These are phyloP conservation scores for Conus canariensis DNA, from an alignment of 2,888 invertebrate genomes.

Conservation along the genomic window DNA sequence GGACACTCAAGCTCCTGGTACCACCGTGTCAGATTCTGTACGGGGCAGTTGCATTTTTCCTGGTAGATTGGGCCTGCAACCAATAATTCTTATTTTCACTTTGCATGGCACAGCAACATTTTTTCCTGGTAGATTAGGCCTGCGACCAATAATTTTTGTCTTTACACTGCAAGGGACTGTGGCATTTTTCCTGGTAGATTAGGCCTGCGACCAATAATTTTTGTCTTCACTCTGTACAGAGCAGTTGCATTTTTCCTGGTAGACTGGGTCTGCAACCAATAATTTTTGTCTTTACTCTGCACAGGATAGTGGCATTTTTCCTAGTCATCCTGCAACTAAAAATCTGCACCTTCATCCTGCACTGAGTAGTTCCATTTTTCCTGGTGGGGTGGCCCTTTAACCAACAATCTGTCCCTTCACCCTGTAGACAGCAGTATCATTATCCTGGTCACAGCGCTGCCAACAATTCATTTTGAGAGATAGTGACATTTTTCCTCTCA, in stretches of 20 bases:
- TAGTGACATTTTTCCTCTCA: too few species aligned
- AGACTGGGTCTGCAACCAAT: too few species aligned
- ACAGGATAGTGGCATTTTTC: conserved; percentile 93
- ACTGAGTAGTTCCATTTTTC: neutral
- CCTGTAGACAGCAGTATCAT: too few species aligned
- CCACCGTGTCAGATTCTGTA: conserved; percentile 84
- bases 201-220: conserved; percentile 80
- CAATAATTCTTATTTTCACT: neutral
- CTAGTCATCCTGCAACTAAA: conserved; percentile 83
- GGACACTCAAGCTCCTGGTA: conserved; percentile 83
- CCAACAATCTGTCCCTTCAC: too few species aligned
- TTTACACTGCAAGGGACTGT: conserved; percentile 85
- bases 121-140: too few species aligned
- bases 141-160: too few species aligned
- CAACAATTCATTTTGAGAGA: too few species aligned
- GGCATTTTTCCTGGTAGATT: conserved; percentile 90
- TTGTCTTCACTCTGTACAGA: too few species aligned
- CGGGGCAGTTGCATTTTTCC: conserved; percentile 92
- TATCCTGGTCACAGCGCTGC: too few species aligned
- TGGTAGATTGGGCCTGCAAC: conserved; percentile 85
- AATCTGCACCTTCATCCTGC: too few species aligned
- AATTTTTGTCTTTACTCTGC: conserved; percentile 70
- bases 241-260: too few species aligned
- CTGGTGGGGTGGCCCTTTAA: neutral
- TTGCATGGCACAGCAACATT: neutral